Conservation (phyloP, 2,113 vertebrate genomes). For the Lontra canadensis region DNA sequence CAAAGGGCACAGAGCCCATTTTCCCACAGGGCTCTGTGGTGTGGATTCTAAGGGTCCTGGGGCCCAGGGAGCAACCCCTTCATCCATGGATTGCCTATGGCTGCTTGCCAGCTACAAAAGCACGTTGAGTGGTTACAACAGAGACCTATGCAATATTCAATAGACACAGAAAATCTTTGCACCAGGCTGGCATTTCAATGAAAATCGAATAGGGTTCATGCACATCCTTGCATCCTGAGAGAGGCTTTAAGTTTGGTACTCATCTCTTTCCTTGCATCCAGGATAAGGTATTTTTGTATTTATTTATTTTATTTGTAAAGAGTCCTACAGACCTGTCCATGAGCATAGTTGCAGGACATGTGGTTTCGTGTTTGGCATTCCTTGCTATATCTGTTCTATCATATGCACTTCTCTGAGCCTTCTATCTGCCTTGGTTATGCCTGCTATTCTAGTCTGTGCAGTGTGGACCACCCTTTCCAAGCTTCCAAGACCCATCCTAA, state of each 20-base stretch:
- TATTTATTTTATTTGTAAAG: too few relatives aligned
- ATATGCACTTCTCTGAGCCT: neutral
- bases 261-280: neutral
- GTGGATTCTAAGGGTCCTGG: too few relatives aligned
- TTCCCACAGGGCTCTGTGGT: neutral
- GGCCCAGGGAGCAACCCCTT: neutral
- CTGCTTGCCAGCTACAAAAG: accelerated
- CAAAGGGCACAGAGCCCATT: neutral
- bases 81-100: neutral
- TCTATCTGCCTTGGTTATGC: neutral
- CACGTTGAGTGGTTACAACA: neutral
- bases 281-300: neutral
- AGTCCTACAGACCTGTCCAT: neutral
- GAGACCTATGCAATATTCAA: neutral
- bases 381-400: neutral
- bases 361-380: neutral
- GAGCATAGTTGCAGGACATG: neutral
- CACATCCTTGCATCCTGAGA: neutral
- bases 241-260: neutral
- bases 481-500: neutral
- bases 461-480: neutral
- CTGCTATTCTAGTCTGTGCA: neutral
- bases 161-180: neutral
- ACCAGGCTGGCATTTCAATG: neutral
- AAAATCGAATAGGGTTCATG: neutral